Base-by-base conservation (phyloP, 1,140 invertebrate genomes). In the Hyles vespertilio region DNA sequence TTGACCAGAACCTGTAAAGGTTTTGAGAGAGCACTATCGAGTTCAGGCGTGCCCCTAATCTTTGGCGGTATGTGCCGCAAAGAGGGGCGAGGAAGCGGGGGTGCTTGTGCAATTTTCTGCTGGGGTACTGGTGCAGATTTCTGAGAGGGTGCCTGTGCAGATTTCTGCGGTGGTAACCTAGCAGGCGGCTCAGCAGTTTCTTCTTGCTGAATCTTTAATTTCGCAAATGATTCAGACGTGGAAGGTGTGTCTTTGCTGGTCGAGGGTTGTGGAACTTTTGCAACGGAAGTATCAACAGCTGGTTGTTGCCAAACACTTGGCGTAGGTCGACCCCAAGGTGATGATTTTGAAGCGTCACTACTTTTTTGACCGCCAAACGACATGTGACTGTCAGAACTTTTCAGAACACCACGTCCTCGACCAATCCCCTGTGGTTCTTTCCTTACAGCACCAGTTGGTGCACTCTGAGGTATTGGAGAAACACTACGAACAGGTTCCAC, bases 1-100 rank as follows among this genome's bases (percentile, higher is more conserved):
- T 87, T 87, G 5, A 73, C 70, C 7, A 81, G 3, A 0, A 87
- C 66, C 10, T 22, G 72, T n/a, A 72, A 59, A 7, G 9, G 10
- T 36, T 49, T 62, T 3, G 63, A 44, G 2, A 58, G 62, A 1
- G 77, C 74, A 8, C 36, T 36, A 8, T 47, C 58, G 36, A 8
- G 36, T 7, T 74, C 74, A 10, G 52, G 22, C 22, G 22, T 22
- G 22, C 1, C 22, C 22, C 2, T 22, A 43, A 76, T 72, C 57
- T 74, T 85, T 3, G 57, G 43, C 2, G 84, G 84, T 63, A 87
- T 75, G 3, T n/a, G 7, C 11, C 12, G 22, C 47, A 48, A 48
- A 48, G 22, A 11, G 11, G 47, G 47, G 5, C 36, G 22, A n/a
- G 10, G 50, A 33, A 9, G 2, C 2, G 32, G 32, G 7, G 32